Conservation (phyloP, 1,140 invertebrate species). For the Philopotamus ludificatus region DNA sequence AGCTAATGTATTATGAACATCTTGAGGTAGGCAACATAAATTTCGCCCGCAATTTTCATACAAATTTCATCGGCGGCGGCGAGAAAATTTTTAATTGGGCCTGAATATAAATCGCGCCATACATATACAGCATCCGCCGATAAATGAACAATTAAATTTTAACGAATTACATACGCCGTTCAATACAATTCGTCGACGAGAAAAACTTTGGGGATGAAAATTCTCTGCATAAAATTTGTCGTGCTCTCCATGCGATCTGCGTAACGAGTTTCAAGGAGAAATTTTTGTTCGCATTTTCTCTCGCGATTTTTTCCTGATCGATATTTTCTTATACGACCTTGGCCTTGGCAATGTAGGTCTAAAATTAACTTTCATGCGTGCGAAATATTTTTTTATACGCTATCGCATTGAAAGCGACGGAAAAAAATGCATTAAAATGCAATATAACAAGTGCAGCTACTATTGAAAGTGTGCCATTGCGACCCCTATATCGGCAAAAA, state of each 20-base stretch:
- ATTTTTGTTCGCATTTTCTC: conserved; percentile 10
- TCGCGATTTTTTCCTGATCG: conserved; percentile 20
- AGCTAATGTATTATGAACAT: conserved; percentile 31
- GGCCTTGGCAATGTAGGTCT: conserved; percentile 28
- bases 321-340: conserved; percentile 26
- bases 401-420: not conserved
- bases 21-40: conserved; percentile 6
- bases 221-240: too few species aligned
- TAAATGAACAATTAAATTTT: too few species aligned
- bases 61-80: not conserved
- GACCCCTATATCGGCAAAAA: conserved; percentile 15
- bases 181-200: too few species aligned
- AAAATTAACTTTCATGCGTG: conserved; percentile 19
- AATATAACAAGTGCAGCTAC: conserved; percentile 13
- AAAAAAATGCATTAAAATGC: conserved; percentile 2
- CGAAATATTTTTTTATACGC: not conserved
- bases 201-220: too few species aligned
- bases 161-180: too few species aligned
- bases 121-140: not conserved
- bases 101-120: not conserved
- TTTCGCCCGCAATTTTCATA: conserved; percentile 2
- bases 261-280: conserved; percentile 8
- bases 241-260: too few species aligned
- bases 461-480: conserved; percentile 6
- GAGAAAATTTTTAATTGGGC: conserved; percentile 16